Evolutionary conservation across 2,888 invertebrate species (phyloP).

Genomic region (Autographa gamma): DNA sequence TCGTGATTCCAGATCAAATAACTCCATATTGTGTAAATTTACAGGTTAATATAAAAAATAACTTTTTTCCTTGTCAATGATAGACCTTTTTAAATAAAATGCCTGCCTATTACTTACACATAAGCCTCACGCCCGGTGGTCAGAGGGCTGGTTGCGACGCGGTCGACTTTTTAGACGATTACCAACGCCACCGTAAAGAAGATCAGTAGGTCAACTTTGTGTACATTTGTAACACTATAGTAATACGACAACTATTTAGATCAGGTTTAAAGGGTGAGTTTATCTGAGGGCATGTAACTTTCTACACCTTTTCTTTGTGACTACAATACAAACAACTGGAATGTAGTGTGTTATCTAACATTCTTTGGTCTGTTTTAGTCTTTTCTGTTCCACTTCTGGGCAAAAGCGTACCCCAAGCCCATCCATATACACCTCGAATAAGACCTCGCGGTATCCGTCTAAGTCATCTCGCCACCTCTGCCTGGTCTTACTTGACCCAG

Average conservation of each 20-base stretch:
- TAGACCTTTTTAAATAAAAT: not conserved
- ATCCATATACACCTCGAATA: too few species aligned
- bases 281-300: too few species aligned
- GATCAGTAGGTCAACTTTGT: constrained; percentile 65
- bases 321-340: not conserved
- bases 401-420: too few species aligned
- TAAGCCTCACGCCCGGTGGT: constrained; percentile 59
- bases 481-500: not conserved
- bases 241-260: constrained; percentile 22
- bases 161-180: constrained; percentile 75
- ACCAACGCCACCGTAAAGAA: constrained; percentile 63
- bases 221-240: constrained; percentile 25
- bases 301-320: too few species aligned
- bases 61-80: too few species aligned
- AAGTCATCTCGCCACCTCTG: too few species aligned
- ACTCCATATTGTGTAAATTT: too few species aligned
- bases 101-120: constrained; percentile 60
- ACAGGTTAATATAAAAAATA: too few species aligned
- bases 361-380: not conserved
- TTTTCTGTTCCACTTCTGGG: too few species aligned
- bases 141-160: constrained; percentile 66
- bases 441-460: too few species aligned
- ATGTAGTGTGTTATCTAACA: not conserved
- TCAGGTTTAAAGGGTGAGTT: too few species aligned
- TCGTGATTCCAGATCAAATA: too few species aligned